These are phyloP conservation scores for Microcebus jonahi DNA, from an alignment of 2,113 vertebrate genomes.

Conservation along the genomic window DNA sequence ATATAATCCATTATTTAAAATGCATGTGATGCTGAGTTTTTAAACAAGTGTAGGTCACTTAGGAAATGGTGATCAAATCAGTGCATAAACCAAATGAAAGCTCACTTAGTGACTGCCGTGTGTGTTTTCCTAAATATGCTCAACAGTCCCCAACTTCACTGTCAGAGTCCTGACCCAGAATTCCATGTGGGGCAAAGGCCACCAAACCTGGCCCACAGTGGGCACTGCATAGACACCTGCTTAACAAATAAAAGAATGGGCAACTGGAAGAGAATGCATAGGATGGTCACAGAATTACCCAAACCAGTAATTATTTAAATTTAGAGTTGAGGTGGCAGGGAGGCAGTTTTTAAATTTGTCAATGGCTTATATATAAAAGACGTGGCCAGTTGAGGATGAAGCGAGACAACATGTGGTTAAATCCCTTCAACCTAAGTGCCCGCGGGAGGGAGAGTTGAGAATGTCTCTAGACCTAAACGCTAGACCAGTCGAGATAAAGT, in stretches of 20 bases:
- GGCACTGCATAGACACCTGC: neutral
- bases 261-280: neutral
- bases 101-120: neutral
- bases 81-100: neutral
- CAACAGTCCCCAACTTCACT: neutral
- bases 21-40: neutral
- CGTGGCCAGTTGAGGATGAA: neutral
- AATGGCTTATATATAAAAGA: neutral
- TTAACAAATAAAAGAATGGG: neutral
- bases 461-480: neutral
- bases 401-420: neutral
- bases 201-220: neutral
- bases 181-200: fast-evolving
- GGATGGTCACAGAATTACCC: neutral
- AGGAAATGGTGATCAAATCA: neutral
- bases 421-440: neutral
- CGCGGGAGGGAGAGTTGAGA: neutral
- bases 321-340: neutral
- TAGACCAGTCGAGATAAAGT: neutral
- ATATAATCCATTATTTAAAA: neutral
- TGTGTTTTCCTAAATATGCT: neutral
- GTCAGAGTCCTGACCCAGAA: neutral
- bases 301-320: neutral
- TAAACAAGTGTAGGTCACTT: neutral
- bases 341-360: neutral